Evolutionary conservation across 2,113 vertebrate species (phyloP).

Genomic region (Triplophysa siluroides): DNA sequence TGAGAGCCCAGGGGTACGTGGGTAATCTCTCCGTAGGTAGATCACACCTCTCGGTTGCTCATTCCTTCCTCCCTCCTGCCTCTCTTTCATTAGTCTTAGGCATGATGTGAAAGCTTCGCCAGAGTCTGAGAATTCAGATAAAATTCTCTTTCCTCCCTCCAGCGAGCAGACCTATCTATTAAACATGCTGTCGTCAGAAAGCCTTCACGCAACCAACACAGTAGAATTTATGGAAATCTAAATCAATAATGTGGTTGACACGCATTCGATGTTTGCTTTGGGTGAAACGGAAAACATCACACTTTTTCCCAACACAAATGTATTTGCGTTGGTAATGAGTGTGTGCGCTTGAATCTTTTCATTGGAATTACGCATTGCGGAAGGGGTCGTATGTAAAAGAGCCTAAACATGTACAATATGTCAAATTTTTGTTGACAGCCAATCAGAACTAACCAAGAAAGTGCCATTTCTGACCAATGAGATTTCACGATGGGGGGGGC

Average conservation of each 20-base stretch:
- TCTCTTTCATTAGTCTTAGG: constrained; percentile 47
- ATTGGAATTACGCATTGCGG: too few relatives aligned
- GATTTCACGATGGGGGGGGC: too few relatives aligned
- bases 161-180: constrained; percentile 41
- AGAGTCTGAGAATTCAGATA: constrained; percentile 45
- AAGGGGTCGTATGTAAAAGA: too few relatives aligned
- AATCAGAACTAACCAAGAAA: too few relatives aligned
- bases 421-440: too few relatives aligned
- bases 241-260: constrained; percentile 43
- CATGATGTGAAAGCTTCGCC: constrained; percentile 40
- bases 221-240: constrained; percentile 49
- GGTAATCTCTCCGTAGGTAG: constrained; percentile 47
- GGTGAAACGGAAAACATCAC: constrained; percentile 1
- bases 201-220: constrained; percentile 14
- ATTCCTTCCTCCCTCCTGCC: constrained; percentile 35
- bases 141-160: constrained; percentile 15
- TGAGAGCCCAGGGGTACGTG: constrained; percentile 31
- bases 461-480: too few relatives aligned
- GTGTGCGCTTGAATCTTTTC: not conserved
- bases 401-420: too few relatives aligned
- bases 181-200: constrained; percentile 30
- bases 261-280: constrained; percentile 6
- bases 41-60: constrained; percentile 38
- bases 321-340: not conserved
- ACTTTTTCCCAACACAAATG: not conserved